These are phyloP conservation scores for Tillus elongatus DNA, from an alignment of 2,888 invertebrate species.

Conservation along the genomic window DNA sequence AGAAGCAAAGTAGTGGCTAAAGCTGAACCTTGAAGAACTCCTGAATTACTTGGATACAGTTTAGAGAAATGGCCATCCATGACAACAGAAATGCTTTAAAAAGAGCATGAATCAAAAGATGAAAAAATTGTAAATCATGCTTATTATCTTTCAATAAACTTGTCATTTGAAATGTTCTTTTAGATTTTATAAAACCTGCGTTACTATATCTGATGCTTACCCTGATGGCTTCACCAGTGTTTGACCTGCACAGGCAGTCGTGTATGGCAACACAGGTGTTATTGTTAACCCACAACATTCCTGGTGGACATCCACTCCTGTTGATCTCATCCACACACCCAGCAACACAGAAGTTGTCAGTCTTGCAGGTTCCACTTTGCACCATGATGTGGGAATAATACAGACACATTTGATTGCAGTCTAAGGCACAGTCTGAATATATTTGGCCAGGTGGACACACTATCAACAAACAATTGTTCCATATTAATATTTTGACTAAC, in stretches of 20 bases:
- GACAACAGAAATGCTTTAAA: too few relatives aligned
- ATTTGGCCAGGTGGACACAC: conserved; percentile 43
- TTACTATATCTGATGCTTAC: too few relatives aligned
- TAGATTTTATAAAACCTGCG: too few relatives aligned
- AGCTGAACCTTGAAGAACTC: too few relatives aligned
- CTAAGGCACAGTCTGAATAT: conserved; percentile 61
- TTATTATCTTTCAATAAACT: too few relatives aligned
- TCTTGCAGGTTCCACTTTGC: conserved; percentile 41
- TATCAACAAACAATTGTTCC: conserved; percentile 1
- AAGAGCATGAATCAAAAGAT: too few relatives aligned
- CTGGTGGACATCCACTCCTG: conserved; percentile 46
- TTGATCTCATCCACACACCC: conserved; percentile 36
- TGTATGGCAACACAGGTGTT: conserved; percentile 60
- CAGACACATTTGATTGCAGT: conserved; percentile 63
- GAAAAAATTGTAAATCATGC: too few relatives aligned
- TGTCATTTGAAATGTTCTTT: too few relatives aligned
- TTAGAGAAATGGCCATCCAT: too few relatives aligned
- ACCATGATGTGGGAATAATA: conserved; percentile 48
- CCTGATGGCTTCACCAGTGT: conserved; percentile 55
- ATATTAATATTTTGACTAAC: too few relatives aligned
- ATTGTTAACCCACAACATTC: conserved; percentile 61
- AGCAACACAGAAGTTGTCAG: conserved; percentile 38
- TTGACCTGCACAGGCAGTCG: conserved; percentile 68
- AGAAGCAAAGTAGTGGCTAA: too few relatives aligned
- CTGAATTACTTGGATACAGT: too few relatives aligned